Evolutionary conservation across 1,140 invertebrate genomes (phyloP), one percentile per base, ranked within the genome.

Genomic region (Drosophila sp.): DNA sequence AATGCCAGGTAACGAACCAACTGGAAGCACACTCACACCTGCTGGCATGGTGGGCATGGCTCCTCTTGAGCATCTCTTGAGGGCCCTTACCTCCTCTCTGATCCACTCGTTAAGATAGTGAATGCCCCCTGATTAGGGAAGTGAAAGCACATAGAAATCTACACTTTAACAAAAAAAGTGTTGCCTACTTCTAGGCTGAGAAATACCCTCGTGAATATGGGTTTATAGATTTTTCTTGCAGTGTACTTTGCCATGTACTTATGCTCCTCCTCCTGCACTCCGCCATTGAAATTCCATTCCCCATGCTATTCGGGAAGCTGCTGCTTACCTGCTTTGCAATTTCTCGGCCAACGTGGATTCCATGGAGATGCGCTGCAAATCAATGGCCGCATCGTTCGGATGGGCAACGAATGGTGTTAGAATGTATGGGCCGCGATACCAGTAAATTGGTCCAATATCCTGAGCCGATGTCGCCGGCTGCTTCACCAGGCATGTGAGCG

Each of bases 371-470:
- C 91, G 90, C 57, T 80, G 86, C 74, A 91, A 83, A 65, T 92
- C 91, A 66, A 91, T 90, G 70, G 89, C 92, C 87, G 91, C 83
- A 91, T 92, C 79, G 85, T 93, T 93, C 72, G 78, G 91, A 91
- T 93, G 90, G 11, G 81, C 86, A 62, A 90, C 90, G 70, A 91
- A 91, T 4, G 90, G 90, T 27, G 90, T 91, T 17, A 91, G 72
- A 30, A 91, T 86, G 86, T 91, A 91, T 41, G 80, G 77, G 50
- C 95, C 95, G 90, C 95, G 95, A 93, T 96, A 97, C 97, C 97
- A 97, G 92, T 96, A 95, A 82, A 97, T 95, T 72, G 96, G 96
- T 50, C 96, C 96, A 76, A 97, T 93, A 91, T 96, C 96, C 73
- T 84, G 86, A 4, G 67, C 77, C 85, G 97, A 95, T 84, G 96